Conservation (phyloP, 2,797 vertebrate genomes). For the Lophius americanus region DNA sequence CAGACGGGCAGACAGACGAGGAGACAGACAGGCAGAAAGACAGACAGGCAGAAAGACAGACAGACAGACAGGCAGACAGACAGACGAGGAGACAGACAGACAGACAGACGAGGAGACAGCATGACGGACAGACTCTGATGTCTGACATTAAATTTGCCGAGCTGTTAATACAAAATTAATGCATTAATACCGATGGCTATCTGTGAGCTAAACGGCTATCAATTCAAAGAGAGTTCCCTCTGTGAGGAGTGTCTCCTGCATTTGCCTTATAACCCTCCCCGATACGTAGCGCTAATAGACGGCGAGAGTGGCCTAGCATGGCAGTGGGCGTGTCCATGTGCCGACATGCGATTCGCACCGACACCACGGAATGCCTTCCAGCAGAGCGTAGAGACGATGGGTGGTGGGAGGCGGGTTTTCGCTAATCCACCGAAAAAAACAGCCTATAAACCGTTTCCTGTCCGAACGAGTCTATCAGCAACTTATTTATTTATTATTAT, state of each 20-base stretch:
- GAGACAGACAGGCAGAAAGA: constrained; percentile 20
- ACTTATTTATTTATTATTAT: constrained; percentile 16
- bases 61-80: constrained; percentile 21
- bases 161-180: constrained; percentile 86
- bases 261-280: constrained; percentile 80
- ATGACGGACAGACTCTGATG: constrained; percentile 78
- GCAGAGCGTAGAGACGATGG: too few relatives aligned
- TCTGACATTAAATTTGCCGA: constrained; percentile 81
- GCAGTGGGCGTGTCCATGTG: constrained; percentile 10
- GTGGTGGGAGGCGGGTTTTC: constrained; percentile 27
- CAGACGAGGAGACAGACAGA: too few relatives aligned
- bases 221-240: constrained; percentile 81
- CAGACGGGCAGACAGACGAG: neutral
- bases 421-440: constrained; percentile 22
- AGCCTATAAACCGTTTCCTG: constrained; percentile 37
- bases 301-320: constrained; percentile 39
- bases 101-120: constrained; percentile 37
- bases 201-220: constrained; percentile 85
- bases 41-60: too few relatives aligned
- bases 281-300: constrained; percentile 73
- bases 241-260: constrained; percentile 79
- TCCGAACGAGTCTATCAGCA: constrained; percentile 65
- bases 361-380: too few relatives aligned
- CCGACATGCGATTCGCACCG: neutral
- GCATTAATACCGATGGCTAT: constrained; percentile 85